Conservation (phyloP, 2,797 vertebrate genomes). For the Urophycis tenuis region DNA sequence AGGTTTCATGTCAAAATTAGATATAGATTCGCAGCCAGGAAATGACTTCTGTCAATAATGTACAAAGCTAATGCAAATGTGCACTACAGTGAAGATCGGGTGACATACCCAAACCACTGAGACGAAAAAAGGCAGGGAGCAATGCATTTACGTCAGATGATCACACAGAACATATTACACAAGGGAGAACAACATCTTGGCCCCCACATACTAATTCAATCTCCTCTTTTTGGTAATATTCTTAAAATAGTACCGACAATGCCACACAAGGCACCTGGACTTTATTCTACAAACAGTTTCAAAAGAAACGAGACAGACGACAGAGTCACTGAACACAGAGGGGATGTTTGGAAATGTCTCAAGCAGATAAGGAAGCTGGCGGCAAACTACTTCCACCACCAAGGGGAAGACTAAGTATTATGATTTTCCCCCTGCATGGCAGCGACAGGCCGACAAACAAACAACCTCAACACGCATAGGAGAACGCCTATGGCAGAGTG, state of each 20-base stretch:
- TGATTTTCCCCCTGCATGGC: slow-evolving; percentile 18
- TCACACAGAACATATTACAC: neutral
- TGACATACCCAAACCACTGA: neutral
- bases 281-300: slow-evolving; percentile 1
- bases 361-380: slow-evolving; percentile 24
- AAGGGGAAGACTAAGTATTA: slow-evolving; percentile 26
- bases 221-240: neutral
- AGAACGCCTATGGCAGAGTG: slow-evolving; percentile 17
- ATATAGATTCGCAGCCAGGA: neutral
- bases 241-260: neutral
- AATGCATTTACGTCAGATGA: neutral
- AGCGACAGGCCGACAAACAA: slow-evolving; percentile 31
- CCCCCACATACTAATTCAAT: neutral
- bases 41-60: neutral
- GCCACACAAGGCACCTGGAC: neutral
- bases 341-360: slow-evolving; percentile 12
- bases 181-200: neutral
- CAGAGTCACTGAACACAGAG: slow-evolving; percentile 21
- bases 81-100: neutral
- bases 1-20: neutral
- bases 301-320: slow-evolving; percentile 11
- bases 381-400: slow-evolving; percentile 22
- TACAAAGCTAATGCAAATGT: neutral
- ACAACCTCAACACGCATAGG: slow-evolving; percentile 27
- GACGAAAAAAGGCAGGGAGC: neutral